A percentile compares a stretch with the other conserved stretches of the same genome.
Evolutionary conservation across 2,888 invertebrate species (phyloP).

Genomic region (Drosophila koepferae): DNA sequence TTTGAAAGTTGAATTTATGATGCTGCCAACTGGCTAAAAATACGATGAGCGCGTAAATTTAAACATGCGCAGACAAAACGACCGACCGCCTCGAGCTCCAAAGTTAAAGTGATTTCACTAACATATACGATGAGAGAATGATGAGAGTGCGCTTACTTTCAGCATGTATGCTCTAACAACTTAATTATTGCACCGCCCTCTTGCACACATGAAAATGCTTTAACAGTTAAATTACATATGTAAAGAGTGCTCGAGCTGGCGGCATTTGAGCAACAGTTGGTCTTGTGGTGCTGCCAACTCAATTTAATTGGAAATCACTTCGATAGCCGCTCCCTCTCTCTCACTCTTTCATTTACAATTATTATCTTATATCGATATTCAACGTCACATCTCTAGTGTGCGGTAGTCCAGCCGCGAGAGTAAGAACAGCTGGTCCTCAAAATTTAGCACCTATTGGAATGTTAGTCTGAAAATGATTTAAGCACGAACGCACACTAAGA

Average conservation of each 20-base stretch:
- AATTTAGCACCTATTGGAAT: slow-evolving; percentile 25
- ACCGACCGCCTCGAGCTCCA: background rate
- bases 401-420: slow-evolving; percentile 30
- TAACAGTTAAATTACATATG: background rate
- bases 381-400: slow-evolving; percentile 10
- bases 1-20: background rate
- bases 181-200: background rate
- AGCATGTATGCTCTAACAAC: background rate
- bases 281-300: slow-evolving; percentile 21
- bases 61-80: background rate
- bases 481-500: slow-evolving; percentile 10
- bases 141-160: background rate
- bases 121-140: background rate
- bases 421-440: slow-evolving; percentile 41
- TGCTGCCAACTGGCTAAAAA: background rate
- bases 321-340: background rate
- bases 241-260: background rate
- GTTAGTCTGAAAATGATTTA: slow-evolving; percentile 53
- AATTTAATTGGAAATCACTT: background rate
- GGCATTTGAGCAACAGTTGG: slow-evolving; percentile 34
- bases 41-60: background rate
- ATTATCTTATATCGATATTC: slow-evolving; percentile 4
- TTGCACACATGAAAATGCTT: background rate
- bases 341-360: background rate
- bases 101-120: background rate